Percentiles rank a stretch among this genome's conserved stretches.
phyloP scores from a whole-genome alignment of 2,797 vertebrate genomes.

The Acipenser transmontanus region DNA sequence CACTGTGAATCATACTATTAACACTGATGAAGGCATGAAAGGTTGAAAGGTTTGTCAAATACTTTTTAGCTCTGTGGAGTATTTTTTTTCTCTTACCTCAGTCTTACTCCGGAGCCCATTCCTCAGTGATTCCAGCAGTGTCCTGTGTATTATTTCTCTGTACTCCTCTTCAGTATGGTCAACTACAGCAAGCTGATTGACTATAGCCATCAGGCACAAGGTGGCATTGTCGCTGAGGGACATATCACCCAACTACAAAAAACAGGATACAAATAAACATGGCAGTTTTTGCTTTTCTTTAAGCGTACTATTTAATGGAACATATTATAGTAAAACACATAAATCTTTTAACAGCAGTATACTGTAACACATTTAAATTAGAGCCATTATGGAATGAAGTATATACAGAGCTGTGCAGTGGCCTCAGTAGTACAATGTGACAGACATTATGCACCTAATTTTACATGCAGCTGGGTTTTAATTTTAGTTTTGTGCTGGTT shows the following conservation, averaged over 20 bases:
- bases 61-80: too few relatives aligned
- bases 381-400: too few relatives aligned
- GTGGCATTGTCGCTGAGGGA: slow-evolving; percentile 85
- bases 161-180: slow-evolving; percentile 65
- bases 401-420: too few relatives aligned
- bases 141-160: slow-evolving; percentile 74
- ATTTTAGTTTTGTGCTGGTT: too few relatives aligned
- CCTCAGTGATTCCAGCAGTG: slow-evolving; percentile 75
- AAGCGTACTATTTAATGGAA: not conserved
- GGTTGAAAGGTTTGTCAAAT: too few relatives aligned
- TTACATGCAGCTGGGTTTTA: too few relatives aligned
- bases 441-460: too few relatives aligned
- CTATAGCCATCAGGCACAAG: slow-evolving; percentile 76
- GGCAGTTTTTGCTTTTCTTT: not conserved
- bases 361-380: too few relatives aligned
- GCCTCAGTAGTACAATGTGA: too few relatives aligned
- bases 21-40: too few relatives aligned
- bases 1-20: too few relatives aligned
- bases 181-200: slow-evolving; percentile 62
- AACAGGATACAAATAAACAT: slow-evolving; percentile 9
- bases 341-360: not conserved
- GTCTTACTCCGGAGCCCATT: slow-evolving; percentile 80
- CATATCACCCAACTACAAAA: slow-evolving; percentile 84
- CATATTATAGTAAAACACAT: not conserved
- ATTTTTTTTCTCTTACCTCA: slow-evolving; percentile 59